Evolutionary conservation across 37 sponge, comb jelly and placozoan genomes (phyloP), one percentile per base, ranked within the genome.

Genomic region (Tethya wilhelma): DNA sequence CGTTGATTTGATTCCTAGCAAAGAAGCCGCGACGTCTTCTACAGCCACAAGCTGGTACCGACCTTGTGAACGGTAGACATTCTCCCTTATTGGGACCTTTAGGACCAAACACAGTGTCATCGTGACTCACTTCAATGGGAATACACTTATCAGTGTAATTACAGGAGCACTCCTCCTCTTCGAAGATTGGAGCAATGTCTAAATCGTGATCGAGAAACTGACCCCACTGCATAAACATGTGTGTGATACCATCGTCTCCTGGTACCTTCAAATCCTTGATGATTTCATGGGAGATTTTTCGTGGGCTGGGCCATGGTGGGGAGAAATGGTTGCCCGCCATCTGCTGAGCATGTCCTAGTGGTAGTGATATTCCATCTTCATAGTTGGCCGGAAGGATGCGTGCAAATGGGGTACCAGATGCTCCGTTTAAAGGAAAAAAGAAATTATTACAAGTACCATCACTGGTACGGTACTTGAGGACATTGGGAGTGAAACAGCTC

Each of bases 391-490:
- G 93, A 0, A 82, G 59, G 29, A 89, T 25, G 2, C 84, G 71
- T 9, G 73, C 79, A 64, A 89, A 79, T 19, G 89, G 65, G 37
- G 44, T 40, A 25, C 34, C 43, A 8, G 89, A 62, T 38, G 89
- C 89, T 40, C 89, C 89, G 31, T 83, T 78, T 6, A 82, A 58
- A 22, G 89, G 84, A 56, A 72, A 82, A 23, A 77, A 82, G 41
- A 84, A 76, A 67, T 93, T 97, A 74, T 97, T 97, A 62, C 97
- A 97, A 33, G 92, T 94, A 0, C 97, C 97, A 64, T 97, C 92
- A 71, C 75, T 66, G 0, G 89, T 87, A 6, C 91, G 72, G 67
- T 86, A 94, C 14, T 29, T 2, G 22, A 65, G 56, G 9, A 78
- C 42, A 49, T 63, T 57, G 26, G 42, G 59, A 14, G 40, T 42